Percentiles rank a stretch among this genome's conserved stretches.
phyloP scores from a whole-genome alignment of 1,140 invertebrate genomes.

The Eumaeus atala region DNA sequence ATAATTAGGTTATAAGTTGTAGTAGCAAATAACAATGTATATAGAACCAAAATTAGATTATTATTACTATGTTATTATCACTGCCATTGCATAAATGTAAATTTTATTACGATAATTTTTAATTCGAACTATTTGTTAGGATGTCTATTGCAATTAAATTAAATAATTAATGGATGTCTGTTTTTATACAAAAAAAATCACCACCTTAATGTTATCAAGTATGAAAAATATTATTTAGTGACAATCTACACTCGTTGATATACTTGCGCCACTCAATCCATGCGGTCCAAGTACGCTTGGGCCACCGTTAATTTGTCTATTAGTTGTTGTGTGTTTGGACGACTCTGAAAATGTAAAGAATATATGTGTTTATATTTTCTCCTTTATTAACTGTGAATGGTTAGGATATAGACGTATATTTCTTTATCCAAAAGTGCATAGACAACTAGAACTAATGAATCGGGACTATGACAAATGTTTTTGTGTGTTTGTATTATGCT shows the following conservation, averaged over 20 bases:
- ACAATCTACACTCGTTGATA: background rate
- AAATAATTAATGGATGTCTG: conserved; percentile 23
- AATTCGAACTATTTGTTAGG: conserved; percentile 16
- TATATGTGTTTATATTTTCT: no score
- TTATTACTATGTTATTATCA: conserved; percentile 15
- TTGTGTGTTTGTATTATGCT: no score
- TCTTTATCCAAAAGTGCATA: no score
- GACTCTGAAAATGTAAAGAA: conserved; percentile 35
- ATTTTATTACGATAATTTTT: conserved; percentile 14
- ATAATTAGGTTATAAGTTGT: conserved; percentile 25
- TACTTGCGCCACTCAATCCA: conserved; percentile 38
- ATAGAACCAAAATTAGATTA: conserved; percentile 11
- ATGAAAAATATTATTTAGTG: background rate
- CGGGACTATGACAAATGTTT: no score
- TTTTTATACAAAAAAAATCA: conserved; percentile 13
- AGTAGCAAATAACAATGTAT: conserved; percentile 21
- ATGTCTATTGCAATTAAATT: conserved; percentile 16
- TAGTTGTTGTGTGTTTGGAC: conserved; percentile 56
- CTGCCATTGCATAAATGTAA: conserved; percentile 26
- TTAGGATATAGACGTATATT: no score
- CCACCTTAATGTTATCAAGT: background rate
- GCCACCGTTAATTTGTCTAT: conserved; percentile 58
- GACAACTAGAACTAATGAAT: no score
- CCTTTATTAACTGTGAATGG: no score
- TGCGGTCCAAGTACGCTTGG: conserved; percentile 60